Percentiles rank a stretch among this genome's conserved stretches.
Conservation (phyloP, 2,888 invertebrate genomes). For the Nomada fabriciana region DNA sequence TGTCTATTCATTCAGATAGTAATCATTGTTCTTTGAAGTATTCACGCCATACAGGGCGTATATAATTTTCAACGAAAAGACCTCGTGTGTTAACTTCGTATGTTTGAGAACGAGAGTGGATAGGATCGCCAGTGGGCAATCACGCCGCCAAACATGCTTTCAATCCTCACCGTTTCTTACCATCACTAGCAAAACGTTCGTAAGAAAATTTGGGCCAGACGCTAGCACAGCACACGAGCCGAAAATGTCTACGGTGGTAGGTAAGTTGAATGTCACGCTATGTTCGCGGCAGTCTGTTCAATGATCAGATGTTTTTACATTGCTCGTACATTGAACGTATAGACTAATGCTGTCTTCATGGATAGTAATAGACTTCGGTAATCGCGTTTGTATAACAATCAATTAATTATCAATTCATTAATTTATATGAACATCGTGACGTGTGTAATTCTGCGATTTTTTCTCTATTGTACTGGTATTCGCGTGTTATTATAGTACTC, state of each 20-base stretch:
- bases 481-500: background rate
- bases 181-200: constrained; percentile 57
- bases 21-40: constrained; percentile 24
- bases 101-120: constrained; percentile 50
- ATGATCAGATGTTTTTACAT: constrained; percentile 61
- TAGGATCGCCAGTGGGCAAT: constrained; percentile 50
- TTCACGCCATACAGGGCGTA: constrained; percentile 32
- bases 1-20: constrained; percentile 37
- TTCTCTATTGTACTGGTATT: background rate
- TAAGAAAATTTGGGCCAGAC: constrained; percentile 49
- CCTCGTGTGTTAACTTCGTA: constrained; percentile 39
- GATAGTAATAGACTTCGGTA: constrained; percentile 14
- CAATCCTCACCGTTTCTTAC: constrained; percentile 50
- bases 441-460: background rate
- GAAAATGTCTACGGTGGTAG: constrained; percentile 77
- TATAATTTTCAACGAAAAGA: constrained; percentile 2
- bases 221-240: constrained; percentile 44
- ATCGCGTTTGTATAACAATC: background rate
- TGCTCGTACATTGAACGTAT: constrained; percentile 13
- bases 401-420: background rate
- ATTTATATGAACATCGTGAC: background rate
- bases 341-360: constrained; percentile 7
- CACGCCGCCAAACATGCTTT: constrained; percentile 64
- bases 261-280: constrained; percentile 74
- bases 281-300: constrained; percentile 34